Evolutionary conservation across 2,797 vertebrate species (phyloP).

Genomic region (Agapornis canus): DNA sequence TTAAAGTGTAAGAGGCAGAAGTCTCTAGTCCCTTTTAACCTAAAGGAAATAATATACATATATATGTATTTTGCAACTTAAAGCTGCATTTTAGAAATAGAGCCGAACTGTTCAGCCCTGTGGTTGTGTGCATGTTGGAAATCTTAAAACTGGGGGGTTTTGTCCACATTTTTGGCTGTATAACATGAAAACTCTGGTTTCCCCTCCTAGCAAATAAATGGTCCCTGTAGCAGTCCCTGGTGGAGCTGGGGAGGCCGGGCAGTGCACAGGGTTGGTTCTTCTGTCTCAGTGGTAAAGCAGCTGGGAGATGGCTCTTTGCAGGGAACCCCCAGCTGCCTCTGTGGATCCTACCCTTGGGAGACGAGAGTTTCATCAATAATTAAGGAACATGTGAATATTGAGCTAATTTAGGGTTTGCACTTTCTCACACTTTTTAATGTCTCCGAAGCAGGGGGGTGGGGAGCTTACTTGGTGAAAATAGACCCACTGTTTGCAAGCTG

Average conservation of each 20-base stretch:
- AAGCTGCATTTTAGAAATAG: neutral
- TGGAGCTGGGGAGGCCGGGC: neutral
- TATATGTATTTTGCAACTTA: neutral
- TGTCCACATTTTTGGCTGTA: neutral
- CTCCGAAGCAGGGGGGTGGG: neutral
- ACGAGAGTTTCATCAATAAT: neutral
- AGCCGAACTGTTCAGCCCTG: neutral
- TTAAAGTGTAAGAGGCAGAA: neutral
- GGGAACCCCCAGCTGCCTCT: neutral
- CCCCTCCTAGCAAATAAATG: neutral
- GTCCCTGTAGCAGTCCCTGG: neutral
- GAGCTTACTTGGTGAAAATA: neutral
- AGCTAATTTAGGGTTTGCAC: constrained; percentile 30
- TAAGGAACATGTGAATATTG: neutral
- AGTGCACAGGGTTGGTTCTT: neutral
- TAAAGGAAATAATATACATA: neutral
- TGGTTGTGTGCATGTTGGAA: neutral
- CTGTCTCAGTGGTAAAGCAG: neutral
- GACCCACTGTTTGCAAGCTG: neutral
- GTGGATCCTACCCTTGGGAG: neutral
- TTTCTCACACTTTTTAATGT: neutral
- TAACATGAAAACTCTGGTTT: neutral
- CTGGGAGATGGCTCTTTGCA: neutral
- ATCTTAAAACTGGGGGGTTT: rapidly evolving
- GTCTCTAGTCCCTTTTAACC: neutral